These are phyloP conservation scores for Trogon surrucura DNA, from an alignment of 2,113 vertebrate species.

Conservation along the genomic window DNA sequence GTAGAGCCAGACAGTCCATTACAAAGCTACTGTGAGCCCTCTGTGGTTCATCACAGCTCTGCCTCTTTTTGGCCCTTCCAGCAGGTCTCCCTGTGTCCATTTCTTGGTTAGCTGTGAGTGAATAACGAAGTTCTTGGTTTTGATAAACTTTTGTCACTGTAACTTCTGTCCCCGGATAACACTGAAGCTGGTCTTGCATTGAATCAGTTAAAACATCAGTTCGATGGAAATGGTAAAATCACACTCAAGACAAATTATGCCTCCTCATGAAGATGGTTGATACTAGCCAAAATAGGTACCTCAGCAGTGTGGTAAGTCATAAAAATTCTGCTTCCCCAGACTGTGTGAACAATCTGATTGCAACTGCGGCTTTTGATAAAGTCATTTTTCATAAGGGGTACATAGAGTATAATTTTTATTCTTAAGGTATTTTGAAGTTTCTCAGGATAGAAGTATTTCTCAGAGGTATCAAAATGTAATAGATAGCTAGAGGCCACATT, in stretches of 20 bases:
- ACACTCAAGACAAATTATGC: neutral
- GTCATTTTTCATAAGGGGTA: accelerated
- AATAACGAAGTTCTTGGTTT: neutral
- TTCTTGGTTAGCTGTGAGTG: neutral
- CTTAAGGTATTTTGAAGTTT: neutral
- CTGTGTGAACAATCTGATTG: neutral
- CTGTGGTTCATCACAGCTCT: neutral
- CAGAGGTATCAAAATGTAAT: neutral
- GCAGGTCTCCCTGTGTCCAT: neutral
- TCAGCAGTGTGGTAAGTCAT: neutral
- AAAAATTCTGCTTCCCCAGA: neutral
- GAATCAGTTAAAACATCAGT: neutral
- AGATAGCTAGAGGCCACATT: neutral
- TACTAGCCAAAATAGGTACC: neutral
- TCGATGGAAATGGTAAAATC: neutral
- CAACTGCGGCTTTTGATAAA: neutral
- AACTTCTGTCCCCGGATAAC: neutral
- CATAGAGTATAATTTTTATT: neutral
- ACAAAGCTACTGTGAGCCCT: neutral
- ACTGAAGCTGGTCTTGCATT: neutral
- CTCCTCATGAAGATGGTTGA: neutral
- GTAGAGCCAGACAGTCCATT: neutral
- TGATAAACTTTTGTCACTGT: neutral
- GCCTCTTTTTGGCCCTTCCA: neutral
- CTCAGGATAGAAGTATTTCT: neutral